Evolutionary conservation across 2,888 invertebrate species (phyloP).

Genomic region (Rhagonycha fulva): DNA sequence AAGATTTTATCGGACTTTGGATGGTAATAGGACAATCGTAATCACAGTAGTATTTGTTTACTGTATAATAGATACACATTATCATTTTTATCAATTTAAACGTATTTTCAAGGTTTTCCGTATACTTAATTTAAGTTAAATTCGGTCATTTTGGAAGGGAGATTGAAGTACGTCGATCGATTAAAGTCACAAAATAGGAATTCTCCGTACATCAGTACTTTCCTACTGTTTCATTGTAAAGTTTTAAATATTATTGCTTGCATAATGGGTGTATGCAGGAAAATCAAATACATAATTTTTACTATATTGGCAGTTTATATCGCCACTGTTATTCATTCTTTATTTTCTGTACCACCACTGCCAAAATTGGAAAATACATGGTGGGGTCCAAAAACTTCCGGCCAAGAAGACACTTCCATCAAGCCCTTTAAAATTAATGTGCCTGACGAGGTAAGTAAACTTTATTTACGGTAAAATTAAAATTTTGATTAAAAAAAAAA

Average conservation of each 20-base stretch:
- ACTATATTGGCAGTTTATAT: conserved; percentile 12
- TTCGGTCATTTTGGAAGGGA: neutral
- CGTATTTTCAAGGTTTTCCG: too few species aligned
- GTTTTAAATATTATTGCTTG: neutral
- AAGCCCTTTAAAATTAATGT: conserved; percentile 63
- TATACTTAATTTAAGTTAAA: neutral
- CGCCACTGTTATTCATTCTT: conserved; percentile 20
- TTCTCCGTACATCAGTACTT: neutral
- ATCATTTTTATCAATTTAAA: too few species aligned
- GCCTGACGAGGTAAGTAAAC: conserved; percentile 60
- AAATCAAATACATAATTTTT: conserved; percentile 11
- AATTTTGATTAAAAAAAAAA: too few species aligned
- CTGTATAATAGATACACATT: too few species aligned
- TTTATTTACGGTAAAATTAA: too few species aligned
- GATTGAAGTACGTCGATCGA: neutral
- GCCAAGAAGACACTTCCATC: conserved; percentile 57
- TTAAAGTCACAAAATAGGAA: neutral
- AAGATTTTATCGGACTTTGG: too few species aligned
- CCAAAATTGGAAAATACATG: conserved; percentile 51
- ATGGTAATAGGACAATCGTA: too few species aligned
- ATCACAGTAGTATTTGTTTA: too few species aligned
- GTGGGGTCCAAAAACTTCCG: conserved; percentile 62
- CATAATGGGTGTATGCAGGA: conserved; percentile 15
- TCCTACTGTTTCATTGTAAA: too few species aligned
- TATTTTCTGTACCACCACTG: conserved; percentile 20